phyloP scores from a whole-genome alignment of 1,140 invertebrate species.

The Homarus americanus region DNA sequence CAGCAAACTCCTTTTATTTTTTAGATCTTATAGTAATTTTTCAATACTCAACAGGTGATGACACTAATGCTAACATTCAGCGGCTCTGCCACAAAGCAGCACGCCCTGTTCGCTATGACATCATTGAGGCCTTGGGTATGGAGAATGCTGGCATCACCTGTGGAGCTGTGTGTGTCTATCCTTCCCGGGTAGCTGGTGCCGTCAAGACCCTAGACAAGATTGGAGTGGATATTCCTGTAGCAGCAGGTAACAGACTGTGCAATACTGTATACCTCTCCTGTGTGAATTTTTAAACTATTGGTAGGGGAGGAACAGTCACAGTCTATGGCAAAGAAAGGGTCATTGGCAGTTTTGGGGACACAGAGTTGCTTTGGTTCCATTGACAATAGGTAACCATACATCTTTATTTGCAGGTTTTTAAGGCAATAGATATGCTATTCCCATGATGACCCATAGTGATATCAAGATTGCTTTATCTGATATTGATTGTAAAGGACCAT shows the following conservation, averaged over 20 bases:
- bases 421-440: no score
- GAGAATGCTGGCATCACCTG: conserved; percentile 78
- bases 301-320: no score
- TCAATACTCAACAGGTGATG: conserved; percentile 83
- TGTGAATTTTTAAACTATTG: no score
- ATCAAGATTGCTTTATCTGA: no score
- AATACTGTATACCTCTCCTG: background rate
- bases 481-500: no score
- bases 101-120: conserved; percentile 80
- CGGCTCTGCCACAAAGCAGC: conserved; percentile 89
- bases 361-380: no score
- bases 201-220: conserved; percentile 82
- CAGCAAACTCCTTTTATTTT: background rate
- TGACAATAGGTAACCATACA: no score
- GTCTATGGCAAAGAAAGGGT: no score
- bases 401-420: no score
- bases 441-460: no score
- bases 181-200: conserved; percentile 87
- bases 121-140: conserved; percentile 78
- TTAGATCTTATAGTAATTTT: background rate
- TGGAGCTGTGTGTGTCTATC: conserved; percentile 97
- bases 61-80: conserved; percentile 89
- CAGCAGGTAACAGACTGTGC: no score
- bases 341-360: no score
- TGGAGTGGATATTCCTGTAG: conserved; percentile 78